These are phyloP conservation scores for Spicauda simplicius DNA, from an alignment of 2,888 invertebrate species.

Conservation along the genomic window DNA sequence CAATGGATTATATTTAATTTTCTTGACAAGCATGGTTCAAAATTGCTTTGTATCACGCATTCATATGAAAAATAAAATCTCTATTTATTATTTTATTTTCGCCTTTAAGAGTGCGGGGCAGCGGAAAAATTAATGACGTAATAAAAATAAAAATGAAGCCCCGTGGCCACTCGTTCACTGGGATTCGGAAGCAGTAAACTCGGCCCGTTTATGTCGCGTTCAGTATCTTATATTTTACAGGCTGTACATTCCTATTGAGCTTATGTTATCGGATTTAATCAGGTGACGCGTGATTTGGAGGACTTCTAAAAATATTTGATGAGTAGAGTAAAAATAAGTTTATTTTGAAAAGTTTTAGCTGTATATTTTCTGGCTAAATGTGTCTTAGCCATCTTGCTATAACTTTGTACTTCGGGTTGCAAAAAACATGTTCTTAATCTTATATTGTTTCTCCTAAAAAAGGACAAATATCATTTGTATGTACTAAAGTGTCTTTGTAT, in stretches of 20 bases:
- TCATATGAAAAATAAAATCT: no score
- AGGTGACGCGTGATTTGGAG: neutral
- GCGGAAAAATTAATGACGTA: constrained; percentile 12
- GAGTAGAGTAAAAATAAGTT: no score
- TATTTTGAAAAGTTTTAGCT: no score
- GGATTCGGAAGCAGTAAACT: constrained; percentile 26
- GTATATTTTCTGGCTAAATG: no score
- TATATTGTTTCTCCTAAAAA: neutral
- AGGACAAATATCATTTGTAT: neutral
- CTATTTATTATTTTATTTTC: no score
- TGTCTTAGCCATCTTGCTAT: no score
- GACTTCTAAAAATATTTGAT: neutral
- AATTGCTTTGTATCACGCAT: no score
- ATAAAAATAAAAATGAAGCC: constrained; percentile 24
- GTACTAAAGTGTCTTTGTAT: neutral
- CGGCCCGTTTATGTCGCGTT: constrained; percentile 26
- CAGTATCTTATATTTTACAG: constrained; percentile 27
- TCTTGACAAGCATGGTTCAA: no score
- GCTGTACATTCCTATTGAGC: neutral
- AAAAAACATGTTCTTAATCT: neutral
- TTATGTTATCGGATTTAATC: constrained; percentile 20
- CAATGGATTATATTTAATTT: no score
- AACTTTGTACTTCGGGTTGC: no score
- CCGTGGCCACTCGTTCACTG: constrained; percentile 23
- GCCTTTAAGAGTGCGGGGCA: constrained; percentile 7